Evolutionary conservation across 1,140 invertebrate genomes (phyloP).

Genomic region (Zaprionus vittiger): DNA sequence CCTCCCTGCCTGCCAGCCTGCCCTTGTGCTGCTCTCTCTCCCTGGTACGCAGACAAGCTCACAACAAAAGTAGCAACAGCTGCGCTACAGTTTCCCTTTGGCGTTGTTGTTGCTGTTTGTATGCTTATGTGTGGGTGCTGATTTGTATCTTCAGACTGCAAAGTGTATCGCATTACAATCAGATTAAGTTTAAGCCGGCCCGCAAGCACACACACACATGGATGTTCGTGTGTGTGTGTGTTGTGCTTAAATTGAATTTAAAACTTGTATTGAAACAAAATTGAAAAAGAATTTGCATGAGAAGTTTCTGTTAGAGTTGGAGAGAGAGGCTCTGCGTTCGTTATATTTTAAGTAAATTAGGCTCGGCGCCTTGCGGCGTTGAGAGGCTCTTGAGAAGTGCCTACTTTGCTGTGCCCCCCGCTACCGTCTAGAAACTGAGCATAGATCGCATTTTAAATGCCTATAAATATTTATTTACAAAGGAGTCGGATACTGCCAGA

Average conservation of each 20-base stretch:
- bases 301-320: neutral
- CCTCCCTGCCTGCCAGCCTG: neutral
- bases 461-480: conserved; percentile 76
- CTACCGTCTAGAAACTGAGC: neutral
- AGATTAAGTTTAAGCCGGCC: conserved; percentile 75
- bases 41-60: conserved; percentile 9
- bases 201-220: conserved; percentile 52
- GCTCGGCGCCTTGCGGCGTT: conserved; percentile 24
- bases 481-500: conserved; percentile 9
- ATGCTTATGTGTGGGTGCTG: conserved; percentile 67
- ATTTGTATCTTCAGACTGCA: conserved; percentile 80
- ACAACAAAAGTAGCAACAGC: conserved; percentile 76
- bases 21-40: neutral
- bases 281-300: conserved; percentile 72
- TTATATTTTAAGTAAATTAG: conserved; percentile 77
- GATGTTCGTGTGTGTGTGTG: conserved; percentile 6
- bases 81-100: conserved; percentile 41
- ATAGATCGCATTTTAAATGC: conserved; percentile 67
- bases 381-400: conserved; percentile 8
- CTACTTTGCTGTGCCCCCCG: neutral
- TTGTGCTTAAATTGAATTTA: conserved; percentile 71
- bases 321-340: neutral
- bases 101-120: neutral
- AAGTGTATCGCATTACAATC: conserved; percentile 82
- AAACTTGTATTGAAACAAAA: conserved; percentile 74